These are phyloP conservation scores for Otolemur garnettii DNA, from an alignment of 2,113 vertebrate species.

Conservation along the genomic window DNA sequence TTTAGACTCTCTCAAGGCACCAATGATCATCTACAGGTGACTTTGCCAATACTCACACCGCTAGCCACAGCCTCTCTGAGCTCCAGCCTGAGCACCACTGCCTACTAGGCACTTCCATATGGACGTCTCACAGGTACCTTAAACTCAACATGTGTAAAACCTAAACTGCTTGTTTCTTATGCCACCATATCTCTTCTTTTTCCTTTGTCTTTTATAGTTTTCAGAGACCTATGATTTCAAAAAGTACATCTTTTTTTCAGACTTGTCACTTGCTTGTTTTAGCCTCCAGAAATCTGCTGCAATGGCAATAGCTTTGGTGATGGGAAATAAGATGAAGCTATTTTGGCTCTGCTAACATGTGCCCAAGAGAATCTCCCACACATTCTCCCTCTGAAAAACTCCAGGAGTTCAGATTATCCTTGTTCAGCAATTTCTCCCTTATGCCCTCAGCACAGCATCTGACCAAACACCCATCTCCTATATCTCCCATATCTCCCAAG, in stretches of 20 bases:
- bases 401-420: not conserved
- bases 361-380: not conserved
- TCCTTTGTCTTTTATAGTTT: not conserved
- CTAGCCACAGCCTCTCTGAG: not conserved
- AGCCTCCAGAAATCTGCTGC: not conserved
- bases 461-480: not conserved
- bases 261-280: not conserved
- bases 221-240: not conserved
- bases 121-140: not conserved
- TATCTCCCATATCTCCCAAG: slow-evolving; percentile 6
- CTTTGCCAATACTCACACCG: not conserved
- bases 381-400: not conserved
- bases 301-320: not conserved
- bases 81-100: not conserved
- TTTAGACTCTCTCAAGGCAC: not conserved
- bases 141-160: not conserved
- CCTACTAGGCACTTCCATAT: not conserved
- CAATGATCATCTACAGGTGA: not conserved
- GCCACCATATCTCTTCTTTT: not conserved
- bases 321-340: not conserved
- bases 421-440: not conserved
- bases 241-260: not conserved
- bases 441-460: not conserved
- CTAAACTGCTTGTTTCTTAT: not conserved
- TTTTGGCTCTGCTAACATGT: not conserved